Base-by-base conservation (phyloP, 2,113 vertebrate species). In the Kryptolebias marmoratus region DNA sequence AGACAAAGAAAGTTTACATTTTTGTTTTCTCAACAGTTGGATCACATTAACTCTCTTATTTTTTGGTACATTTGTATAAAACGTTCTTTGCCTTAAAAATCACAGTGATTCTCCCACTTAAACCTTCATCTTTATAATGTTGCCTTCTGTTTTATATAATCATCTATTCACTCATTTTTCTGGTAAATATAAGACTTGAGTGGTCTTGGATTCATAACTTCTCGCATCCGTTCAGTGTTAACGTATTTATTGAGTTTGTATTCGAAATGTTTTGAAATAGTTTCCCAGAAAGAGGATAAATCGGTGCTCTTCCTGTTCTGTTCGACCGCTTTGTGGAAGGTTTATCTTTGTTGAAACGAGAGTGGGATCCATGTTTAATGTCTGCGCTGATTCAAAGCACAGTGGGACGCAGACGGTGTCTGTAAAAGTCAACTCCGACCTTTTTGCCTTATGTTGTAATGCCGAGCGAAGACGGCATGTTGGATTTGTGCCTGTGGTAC, bases 401-500 rank as follows among this genome's bases (percentile, higher is more conserved):
- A 63, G 36, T 12, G 0, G 69, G 54, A 68, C 30, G 30, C 70
- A 48, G 52, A 67, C 48, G n/a, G 52, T 45, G 31, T 67, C 4
- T 74, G n/a, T 57, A 2, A 75, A 77, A 64, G 60, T 76, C 56
- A 68, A 75, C 52, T 75, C 55, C 55, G 84, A 80, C 78, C 74
- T 62, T 70, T 42, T 65, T 67, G 81, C 89, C 91, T 91, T 92
- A 87, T 73, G 77, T 86, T 87, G 36, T 67, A 74, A 81, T 78
- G 82, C 80, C 86, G 61, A 31, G 45, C 16, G 83, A 58, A 31
- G 45, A 22, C 12, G 90, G 84, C 68, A 47, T 89, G 73, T 88
- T 90, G 78, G 59, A 75, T 85, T 87, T 87, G 89, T 91, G 84
- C 88, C 90, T 88, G 80, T 91, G 89, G 86, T 83, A 87, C 89